These are phyloP conservation scores for Squalus acanthias DNA, from an alignment of 2,797 vertebrate species.

Conservation along the genomic window DNA sequence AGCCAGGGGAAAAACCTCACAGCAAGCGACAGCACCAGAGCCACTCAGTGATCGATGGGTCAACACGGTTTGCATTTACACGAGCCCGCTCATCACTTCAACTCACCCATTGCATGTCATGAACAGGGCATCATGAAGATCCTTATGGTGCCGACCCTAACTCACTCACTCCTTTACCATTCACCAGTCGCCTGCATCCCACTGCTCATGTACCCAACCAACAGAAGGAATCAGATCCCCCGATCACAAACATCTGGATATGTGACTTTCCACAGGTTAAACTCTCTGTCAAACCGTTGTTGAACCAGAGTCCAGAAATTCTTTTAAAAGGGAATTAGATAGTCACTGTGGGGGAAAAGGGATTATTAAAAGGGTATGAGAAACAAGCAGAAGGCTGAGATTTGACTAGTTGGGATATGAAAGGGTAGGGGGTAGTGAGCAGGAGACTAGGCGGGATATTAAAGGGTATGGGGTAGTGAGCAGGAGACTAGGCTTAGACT, in stretches of 20 bases:
- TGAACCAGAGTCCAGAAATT: background rate
- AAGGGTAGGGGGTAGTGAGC: too few relatives aligned
- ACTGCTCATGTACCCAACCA: background rate
- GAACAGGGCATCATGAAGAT: background rate
- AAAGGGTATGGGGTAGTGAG: background rate
- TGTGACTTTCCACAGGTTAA: background rate
- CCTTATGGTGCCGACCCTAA: background rate
- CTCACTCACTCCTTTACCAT: background rate
- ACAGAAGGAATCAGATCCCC: too few relatives aligned
- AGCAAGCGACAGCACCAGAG: background rate
- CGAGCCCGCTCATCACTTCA: background rate
- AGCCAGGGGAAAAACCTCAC: background rate
- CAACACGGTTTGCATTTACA: background rate
- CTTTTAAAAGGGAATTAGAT: background rate
- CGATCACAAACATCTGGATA: background rate
- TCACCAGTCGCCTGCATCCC: background rate
- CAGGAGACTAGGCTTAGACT: too few relatives aligned
- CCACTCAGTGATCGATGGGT: background rate
- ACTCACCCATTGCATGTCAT: background rate
- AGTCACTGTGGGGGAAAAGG: background rate
- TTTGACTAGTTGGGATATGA: too few relatives aligned
- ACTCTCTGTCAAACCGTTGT: background rate
- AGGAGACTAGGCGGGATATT: background rate
- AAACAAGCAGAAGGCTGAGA: too few relatives aligned
- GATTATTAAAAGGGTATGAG: background rate